Evolutionary conservation across 2,888 invertebrate genomes (phyloP), one percentile per base, ranked within the genome.

Genomic region (Leptopilina myrica): DNA sequence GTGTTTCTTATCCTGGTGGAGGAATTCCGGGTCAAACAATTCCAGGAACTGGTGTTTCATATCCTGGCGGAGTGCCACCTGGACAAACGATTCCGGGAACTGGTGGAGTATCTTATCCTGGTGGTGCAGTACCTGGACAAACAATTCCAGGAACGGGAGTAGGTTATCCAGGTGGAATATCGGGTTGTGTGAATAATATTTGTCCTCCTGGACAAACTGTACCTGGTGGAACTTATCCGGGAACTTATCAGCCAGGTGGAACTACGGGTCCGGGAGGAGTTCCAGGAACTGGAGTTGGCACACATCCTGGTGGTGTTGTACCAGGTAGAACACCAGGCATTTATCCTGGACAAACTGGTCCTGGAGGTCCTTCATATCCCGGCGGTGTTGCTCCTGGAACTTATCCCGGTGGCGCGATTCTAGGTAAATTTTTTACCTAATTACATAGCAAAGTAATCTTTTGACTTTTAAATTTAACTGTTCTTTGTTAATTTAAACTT

Each of bases 81-180:
- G 80, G 77, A 9, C 49, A 49, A 49, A 49, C 49, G 1, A 49
- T 49, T 9, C 49, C 49, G 2, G 49, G 49, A 49, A 49, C 49
- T 2, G 49, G 49, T 9, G 73, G 78, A 43, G 85, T 80, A 78
- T 79, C 84, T 67, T 77, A 84, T 80, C 66, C 81, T 8, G 83
- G 84, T 49, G 78, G 75, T 2, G 33, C 33, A 11, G 46, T 69
- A 40, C 76, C 83, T 64, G 86, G 83, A 20, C 81, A 80, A 69
- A 26, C 20, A 4, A 14, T 66, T 49, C 59, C 66, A 49, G 49
- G 49, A 49, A 49, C 49, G 12, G 49, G 49, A 49, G 49, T 49
- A 2, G 2, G 12, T 2, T 49, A 49, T 49, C 49, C 49, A 8
- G 43, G 43, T 11, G 80, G 62, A 14, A 67, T 80, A 43, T 76